A percentile compares a stretch with the other conserved stretches of the same genome.
Conservation (phyloP, 1,140 invertebrate genomes). For the Leucophenga varia region DNA sequence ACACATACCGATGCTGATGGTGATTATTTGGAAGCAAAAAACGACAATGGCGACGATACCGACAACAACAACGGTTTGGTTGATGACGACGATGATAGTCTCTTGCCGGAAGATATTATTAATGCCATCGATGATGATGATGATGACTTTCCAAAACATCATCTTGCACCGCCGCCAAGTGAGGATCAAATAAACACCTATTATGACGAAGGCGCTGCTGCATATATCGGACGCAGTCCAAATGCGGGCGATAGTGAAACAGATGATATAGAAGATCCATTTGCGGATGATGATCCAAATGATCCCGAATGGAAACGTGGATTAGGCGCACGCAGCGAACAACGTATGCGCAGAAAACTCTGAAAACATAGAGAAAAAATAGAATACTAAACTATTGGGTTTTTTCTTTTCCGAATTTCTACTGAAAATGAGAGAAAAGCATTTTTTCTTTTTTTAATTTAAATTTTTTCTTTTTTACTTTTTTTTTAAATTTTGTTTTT, state of each 20-base stretch:
- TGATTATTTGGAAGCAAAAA: too few relatives aligned
- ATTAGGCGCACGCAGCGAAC: conserved; percentile 14
- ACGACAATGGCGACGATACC: neutral
- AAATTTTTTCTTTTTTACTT: too few relatives aligned
- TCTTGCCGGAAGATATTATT: conserved; percentile 16
- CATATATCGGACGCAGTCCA: conserved; percentile 24
- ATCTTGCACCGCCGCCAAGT: conserved; percentile 38
- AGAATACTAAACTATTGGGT: too few relatives aligned
- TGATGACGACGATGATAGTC: conserved; percentile 14
- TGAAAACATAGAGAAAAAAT: too few relatives aligned
- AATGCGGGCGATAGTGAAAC: conserved; percentile 56
- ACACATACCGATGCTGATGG: too few relatives aligned
- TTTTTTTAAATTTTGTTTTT: too few relatives aligned
- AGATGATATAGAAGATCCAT: conserved; percentile 62
- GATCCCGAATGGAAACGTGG: conserved; percentile 76
- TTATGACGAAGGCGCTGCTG: conserved; percentile 31
- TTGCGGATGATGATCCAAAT: conserved; percentile 67
- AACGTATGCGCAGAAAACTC: conserved; percentile 12
- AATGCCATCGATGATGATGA: conserved; percentile 18
- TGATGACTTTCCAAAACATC: conserved; percentile 30
- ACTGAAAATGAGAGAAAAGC: too few relatives aligned
- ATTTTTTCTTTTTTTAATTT: too few relatives aligned
- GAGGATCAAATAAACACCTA: conserved; percentile 24
- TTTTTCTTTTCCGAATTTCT: too few relatives aligned
- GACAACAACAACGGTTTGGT: neutral